These are phyloP conservation scores for Smutsia temminckii DNA, from an alignment of 2,797 vertebrate genomes.

Conservation along the genomic window DNA sequence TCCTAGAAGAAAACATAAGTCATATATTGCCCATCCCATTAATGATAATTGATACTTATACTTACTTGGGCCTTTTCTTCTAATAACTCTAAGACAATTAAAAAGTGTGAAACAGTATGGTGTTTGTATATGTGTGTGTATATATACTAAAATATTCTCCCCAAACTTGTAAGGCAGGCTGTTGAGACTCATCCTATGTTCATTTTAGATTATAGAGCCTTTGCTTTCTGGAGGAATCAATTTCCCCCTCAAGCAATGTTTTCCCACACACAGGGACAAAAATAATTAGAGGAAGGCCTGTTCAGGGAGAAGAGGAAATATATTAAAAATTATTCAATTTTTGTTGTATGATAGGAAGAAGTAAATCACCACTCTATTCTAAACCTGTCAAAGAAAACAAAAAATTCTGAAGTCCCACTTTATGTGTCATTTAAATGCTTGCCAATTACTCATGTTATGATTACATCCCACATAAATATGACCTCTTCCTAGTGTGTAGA, in stretches of 20 bases:
- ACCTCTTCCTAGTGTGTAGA: not conserved
- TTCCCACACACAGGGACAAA: constrained; percentile 24
- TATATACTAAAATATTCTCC: not conserved
- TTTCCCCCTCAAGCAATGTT: not conserved
- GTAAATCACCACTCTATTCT: constrained; percentile 62
- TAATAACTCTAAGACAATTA: not conserved
- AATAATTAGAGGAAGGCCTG: constrained; percentile 67
- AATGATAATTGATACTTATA: not conserved
- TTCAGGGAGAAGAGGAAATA: constrained; percentile 40
- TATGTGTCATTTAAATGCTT: not conserved
- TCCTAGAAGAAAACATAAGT: not conserved
- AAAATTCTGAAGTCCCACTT: constrained; percentile 14
- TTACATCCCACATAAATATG: not conserved
- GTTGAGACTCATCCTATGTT: not conserved
- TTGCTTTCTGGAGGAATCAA: not conserved
- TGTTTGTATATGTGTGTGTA: not conserved
- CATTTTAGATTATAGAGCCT: constrained; percentile 39
- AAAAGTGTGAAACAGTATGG: not conserved
- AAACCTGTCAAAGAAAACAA: constrained; percentile 44
- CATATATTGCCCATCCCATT: not conserved
- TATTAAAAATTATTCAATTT: constrained; percentile 37
- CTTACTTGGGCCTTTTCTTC: not conserved
- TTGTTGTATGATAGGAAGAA: constrained; percentile 63
- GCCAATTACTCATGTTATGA: not conserved
- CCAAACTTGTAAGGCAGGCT: not conserved